A percentile compares a stretch with the other conserved stretches of the same genome.
phyloP scores from a whole-genome alignment of 2,113 vertebrate species.

The Peromyscus polionotus region DNA sequence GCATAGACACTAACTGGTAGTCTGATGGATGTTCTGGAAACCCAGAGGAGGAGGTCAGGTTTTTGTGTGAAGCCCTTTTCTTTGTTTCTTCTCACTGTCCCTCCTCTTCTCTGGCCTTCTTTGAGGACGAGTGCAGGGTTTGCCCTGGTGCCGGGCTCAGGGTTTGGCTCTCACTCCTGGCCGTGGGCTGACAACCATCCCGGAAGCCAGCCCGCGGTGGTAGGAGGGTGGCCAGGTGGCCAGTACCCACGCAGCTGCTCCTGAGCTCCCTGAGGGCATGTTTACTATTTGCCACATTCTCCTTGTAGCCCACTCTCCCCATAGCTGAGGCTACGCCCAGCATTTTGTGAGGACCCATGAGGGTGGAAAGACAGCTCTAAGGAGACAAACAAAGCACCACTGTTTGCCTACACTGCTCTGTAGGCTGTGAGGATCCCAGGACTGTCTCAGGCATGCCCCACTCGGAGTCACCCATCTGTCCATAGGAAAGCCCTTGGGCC shows the following conservation, averaged over 20 bases:
- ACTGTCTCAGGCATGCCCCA: background rate
- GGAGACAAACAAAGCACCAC: background rate
- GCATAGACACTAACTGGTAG: rapidly evolving
- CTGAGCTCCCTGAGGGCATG: constrained; percentile 52
- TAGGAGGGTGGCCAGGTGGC: constrained; percentile 64
- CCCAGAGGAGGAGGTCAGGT: background rate
- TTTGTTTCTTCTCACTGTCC: background rate
- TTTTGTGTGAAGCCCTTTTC: background rate
- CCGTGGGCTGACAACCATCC: constrained; percentile 32
- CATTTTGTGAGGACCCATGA: background rate
- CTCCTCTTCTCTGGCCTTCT: background rate
- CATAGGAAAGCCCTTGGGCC: rapidly evolving
- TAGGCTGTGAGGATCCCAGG: too few relatives aligned
- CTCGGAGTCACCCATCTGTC: background rate
- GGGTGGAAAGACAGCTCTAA: background rate
- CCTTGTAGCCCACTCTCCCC: constrained; percentile 40
- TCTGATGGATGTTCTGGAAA: constrained; percentile 47
- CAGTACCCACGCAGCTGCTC: background rate
- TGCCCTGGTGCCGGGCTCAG: background rate
- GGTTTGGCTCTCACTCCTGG: background rate
- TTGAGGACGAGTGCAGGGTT: background rate
- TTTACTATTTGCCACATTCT: constrained; percentile 67
- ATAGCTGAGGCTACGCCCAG: too few relatives aligned
- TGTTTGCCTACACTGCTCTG: background rate
- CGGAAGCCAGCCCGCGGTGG: constrained; percentile 12